Base-by-base conservation (phyloP, 2,113 vertebrate species). In the Lipophrys pholis region DNA sequence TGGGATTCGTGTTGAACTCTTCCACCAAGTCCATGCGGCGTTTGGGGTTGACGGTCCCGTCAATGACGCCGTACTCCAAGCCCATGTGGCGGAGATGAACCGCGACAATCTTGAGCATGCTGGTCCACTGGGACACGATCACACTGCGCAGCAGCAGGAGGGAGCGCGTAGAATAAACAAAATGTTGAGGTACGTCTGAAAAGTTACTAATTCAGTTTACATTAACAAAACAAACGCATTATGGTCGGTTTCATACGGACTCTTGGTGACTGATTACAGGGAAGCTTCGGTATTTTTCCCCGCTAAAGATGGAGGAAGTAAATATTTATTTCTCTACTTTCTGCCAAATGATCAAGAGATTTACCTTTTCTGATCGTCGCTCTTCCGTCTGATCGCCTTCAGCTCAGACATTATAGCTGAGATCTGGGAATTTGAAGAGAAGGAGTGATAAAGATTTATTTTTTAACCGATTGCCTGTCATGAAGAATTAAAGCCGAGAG, bases 81-180 rank as follows among this genome's bases (percentile, higher is more conserved):
- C 92, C 92, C 1, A 93, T 90, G 15, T 11, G 82, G 73, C 73
- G 73, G 49, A 99, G 93, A 51, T 99, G 97, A 54, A 91, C 68
- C 0, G 95, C 95, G 41, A 98, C 95, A 5, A 98, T 95, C 2
- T 69, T 89, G 59, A 99, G 88, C 97, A 99, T 97, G 83, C 95
- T 96, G 0, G 96, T 99, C 98, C 98, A 99, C 89, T 99, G 98
- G 21, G 98, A 99, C 54, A 99, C 96, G 14, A 99, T 93, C 74
- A 99, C 97, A 41, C 98, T 99, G 82, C 17, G 52, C 1, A 75
- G 56, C 10, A 51, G 21, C 43, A 30, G 2, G 16, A 78, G 11
- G 73, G 0, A 10, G 14, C 6, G 39, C 3, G 50, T 16, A 11
- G 11, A 45, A 59, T 46, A 62, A 0, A 16, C 21, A 45, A 14